A percentile compares a stretch with the other conserved stretches of the same genome.
These are phyloP conservation scores for Phytoseiulus persimilis DNA, from an alignment of 2,888 invertebrate species.

Conservation along the genomic window DNA sequence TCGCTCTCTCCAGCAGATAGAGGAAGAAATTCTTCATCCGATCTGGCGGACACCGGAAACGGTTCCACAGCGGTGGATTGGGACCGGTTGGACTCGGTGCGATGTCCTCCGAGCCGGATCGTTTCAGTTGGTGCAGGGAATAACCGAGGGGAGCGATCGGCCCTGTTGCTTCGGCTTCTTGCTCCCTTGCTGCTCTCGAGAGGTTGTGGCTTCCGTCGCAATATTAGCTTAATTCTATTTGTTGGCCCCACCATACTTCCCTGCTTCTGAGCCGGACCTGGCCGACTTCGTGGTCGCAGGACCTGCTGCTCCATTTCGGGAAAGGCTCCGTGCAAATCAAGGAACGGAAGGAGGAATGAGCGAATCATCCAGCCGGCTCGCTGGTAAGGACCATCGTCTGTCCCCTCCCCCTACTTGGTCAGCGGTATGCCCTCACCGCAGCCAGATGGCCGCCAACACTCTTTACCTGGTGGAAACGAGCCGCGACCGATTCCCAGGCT, in stretches of 20 bases:
- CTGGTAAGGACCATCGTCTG: background rate
- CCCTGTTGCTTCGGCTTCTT: background rate
- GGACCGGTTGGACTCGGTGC: background rate
- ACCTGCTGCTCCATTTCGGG: background rate
- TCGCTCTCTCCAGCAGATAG: too few species aligned
- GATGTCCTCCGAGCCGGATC: background rate
- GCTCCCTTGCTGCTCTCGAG: background rate
- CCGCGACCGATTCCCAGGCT: background rate
- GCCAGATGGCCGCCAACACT: too few species aligned
- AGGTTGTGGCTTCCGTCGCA: background rate
- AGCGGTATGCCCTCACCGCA: background rate
- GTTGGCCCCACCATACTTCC: background rate
- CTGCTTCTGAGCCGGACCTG: background rate
- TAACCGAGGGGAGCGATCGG: background rate
- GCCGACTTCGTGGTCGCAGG: background rate
- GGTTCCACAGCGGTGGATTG: background rate
- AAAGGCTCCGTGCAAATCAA: background rate
- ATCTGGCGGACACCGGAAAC: background rate
- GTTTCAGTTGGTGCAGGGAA: background rate
- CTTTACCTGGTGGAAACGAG: background rate
- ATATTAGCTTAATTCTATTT: conserved; percentile 5
- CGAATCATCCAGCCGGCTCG: background rate
- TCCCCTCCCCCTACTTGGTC: background rate
- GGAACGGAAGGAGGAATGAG: background rate
- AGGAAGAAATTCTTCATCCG: too few species aligned